Evolutionary conservation across 2,113 vertebrate genomes (phyloP), one percentile per base, ranked within the genome.

Genomic region (Seriola quinqueradiata): DNA sequence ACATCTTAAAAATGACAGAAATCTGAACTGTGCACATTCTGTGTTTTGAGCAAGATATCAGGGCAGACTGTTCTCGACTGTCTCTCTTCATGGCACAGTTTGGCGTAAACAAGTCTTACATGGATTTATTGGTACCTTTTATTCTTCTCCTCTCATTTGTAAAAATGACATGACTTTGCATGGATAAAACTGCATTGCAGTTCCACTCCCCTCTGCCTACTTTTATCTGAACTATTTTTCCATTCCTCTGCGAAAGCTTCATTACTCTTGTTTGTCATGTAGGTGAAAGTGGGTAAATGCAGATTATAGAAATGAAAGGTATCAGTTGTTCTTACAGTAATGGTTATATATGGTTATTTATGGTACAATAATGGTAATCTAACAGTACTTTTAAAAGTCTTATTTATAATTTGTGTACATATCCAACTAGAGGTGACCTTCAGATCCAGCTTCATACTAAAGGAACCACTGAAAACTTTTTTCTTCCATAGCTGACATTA

Each of bases 81-180:
- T 16, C 2, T 40, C 50, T 67, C 12, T 63, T 38, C 17, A 46
- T 63, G 58, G 28, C 60, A 57, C 58, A 12, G 4, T 55, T 65
- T 65, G 13, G 34, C 77, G 4, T 75, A 71, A 79, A 80, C 66
- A 82, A 38, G 40, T 72, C 61, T 66, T 65, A 68, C 19, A 23
- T 61, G 28, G 32, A 79, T 81, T 61, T 60, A 11, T 54, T 50
- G 1, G 67, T 14, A 38, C 17, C 10, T 77, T 67, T 64, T 54
- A 52, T 36, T 66, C 12, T 44, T 81, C 36, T 64, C 10, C 1
- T 70, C 63, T 25, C 23, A 52, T 60, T 71, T 65, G 23, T 66
- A 50, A 58, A 65, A 34, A 44, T 16, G 17, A 61, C 13, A 59
- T 13, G 36, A 75, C 42, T 72, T 57, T 75, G n/a, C 19, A 40